Percentiles rank a stretch among this genome's conserved stretches.
Conservation (phyloP, 2,113 vertebrate genomes). For the Scopus umbretta region DNA sequence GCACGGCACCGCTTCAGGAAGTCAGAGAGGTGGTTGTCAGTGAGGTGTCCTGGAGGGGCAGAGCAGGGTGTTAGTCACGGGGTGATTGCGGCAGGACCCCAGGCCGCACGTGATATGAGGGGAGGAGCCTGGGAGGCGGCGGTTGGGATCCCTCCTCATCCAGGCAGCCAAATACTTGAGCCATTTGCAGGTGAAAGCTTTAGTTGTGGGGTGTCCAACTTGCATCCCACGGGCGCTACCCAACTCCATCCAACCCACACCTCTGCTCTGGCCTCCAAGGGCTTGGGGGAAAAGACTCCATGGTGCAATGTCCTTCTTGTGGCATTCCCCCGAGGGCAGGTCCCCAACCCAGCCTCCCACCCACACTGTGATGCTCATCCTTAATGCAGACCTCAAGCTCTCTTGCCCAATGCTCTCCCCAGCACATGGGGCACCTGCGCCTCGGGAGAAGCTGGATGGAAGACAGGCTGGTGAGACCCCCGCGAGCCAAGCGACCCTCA, state of each 20-base stretch:
- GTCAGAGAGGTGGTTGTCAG: conserved; percentile 84
- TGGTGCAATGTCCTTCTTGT: not conserved
- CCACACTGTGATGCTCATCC: not conserved
- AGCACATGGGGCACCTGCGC: accelerated
- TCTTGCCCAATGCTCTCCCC: not conserved
- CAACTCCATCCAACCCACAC: not conserved
- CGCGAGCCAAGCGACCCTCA: conserved; percentile 33
- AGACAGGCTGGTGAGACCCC: not conserved
- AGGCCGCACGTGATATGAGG: too few relatives aligned
- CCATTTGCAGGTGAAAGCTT: not conserved
- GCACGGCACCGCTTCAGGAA: conserved; percentile 86
- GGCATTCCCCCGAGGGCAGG: too few relatives aligned
- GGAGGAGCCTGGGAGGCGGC: not conserved
- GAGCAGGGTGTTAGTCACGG: not conserved
- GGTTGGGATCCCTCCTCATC: not conserved
- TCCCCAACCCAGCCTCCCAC: not conserved
- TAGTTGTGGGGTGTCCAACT: not conserved
- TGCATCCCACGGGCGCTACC: not conserved
- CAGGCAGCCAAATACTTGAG: not conserved
- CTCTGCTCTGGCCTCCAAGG: not conserved
- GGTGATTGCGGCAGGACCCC: not conserved
- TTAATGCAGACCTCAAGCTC: not conserved
- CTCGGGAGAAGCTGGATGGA: accelerated
- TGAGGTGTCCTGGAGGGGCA: conserved; percentile 77
- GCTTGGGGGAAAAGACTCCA: not conserved